These are phyloP conservation scores for Lepidocyrtinus sp. DNA, from an alignment of 2,888 invertebrate genomes.

Conservation along the genomic window DNA sequence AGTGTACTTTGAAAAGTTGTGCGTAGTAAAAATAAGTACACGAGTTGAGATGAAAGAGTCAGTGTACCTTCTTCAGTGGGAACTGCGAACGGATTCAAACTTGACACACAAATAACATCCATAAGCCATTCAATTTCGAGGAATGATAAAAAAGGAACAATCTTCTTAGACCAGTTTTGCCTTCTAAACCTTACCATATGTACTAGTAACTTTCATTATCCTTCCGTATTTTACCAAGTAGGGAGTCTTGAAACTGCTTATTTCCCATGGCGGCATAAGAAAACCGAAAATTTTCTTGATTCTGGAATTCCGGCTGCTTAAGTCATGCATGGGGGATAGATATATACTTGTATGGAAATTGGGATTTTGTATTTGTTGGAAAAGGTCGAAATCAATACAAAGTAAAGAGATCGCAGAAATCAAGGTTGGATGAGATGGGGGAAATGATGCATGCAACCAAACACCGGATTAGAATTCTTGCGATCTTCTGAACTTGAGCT, in stretches of 20 bases:
- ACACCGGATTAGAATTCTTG: neutral
- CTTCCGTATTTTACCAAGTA: neutral
- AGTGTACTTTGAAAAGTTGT: neutral
- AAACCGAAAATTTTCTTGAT: neutral
- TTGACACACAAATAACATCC: slow-evolving; percentile 21
- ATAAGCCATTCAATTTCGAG: slow-evolving; percentile 22
- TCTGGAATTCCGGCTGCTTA: neutral
- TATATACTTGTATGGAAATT: neutral
- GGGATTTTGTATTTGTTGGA: no score
- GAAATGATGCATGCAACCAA: neutral
- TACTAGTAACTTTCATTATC: slow-evolving; percentile 7
- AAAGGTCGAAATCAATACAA: no score
- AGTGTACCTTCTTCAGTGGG: no score
- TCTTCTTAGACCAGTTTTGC: neutral
- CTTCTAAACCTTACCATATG: neutral
- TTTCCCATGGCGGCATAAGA: slow-evolving; percentile 11
- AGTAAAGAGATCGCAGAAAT: no score
- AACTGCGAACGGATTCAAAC: neutral
- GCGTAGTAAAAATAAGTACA: neutral
- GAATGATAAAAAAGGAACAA: slow-evolving; percentile 4
- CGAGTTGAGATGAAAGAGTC: neutral
- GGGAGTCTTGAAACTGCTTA: slow-evolving; percentile 16
- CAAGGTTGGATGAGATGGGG: neutral
- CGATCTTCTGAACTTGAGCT: neutral
- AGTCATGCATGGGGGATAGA: neutral